phyloP scores from a whole-genome alignment of 2,888 invertebrate genomes.

The Drosophila pegasa region DNA sequence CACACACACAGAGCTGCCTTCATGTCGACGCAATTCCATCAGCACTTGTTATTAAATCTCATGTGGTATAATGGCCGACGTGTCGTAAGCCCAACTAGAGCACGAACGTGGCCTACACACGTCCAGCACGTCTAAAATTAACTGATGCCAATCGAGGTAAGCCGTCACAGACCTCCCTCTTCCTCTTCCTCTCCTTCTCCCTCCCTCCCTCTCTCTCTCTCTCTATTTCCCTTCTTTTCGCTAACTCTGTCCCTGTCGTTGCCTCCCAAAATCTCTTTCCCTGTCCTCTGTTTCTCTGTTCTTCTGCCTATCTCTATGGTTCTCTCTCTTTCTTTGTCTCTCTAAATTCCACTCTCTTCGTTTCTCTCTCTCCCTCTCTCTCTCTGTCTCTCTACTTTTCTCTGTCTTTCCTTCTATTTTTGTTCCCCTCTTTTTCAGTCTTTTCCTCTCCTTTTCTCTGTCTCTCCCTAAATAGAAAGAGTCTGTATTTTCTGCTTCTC shows the following conservation, averaged over 20 bases:
- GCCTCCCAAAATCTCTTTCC: background rate
- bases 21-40: constrained; percentile 67
- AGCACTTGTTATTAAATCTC: constrained; percentile 66
- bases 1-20: constrained; percentile 18
- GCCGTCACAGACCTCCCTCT: background rate
- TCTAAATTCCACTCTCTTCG: too few species aligned
- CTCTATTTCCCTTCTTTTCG: too few species aligned
- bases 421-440: background rate
- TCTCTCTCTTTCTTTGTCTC: background rate
- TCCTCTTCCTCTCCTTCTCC: background rate
- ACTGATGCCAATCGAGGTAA: constrained; percentile 29
- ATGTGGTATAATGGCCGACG: constrained; percentile 53
- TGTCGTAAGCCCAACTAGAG: constrained; percentile 26
- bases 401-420: background rate
- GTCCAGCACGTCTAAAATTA: constrained; percentile 17
- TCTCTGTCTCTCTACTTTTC: background rate
- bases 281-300: background rate
- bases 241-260: too few species aligned
- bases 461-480: too few species aligned
- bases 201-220: background rate
- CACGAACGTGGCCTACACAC: constrained; percentile 50
- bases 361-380: background rate
- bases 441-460: background rate
- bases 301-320: background rate
- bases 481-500: too few species aligned